phyloP scores from a whole-genome alignment of 2,113 vertebrate genomes.

The Oenanthe melanoleuca region DNA sequence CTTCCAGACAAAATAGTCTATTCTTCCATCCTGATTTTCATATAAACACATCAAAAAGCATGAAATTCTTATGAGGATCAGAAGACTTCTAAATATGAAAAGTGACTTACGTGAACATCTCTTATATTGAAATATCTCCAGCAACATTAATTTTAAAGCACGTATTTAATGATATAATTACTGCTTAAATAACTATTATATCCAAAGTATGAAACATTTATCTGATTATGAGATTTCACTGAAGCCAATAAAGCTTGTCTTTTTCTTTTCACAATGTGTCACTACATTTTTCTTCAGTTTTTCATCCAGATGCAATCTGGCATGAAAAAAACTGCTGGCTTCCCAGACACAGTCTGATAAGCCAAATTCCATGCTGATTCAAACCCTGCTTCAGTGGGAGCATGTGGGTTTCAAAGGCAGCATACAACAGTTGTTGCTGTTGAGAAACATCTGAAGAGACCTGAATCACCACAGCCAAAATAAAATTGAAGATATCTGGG shows the following conservation, averaged over 20 bases:
- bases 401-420: constrained; percentile 19
- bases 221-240: constrained; percentile 38
- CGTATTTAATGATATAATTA: constrained; percentile 25
- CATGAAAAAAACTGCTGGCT: constrained; percentile 32
- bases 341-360: constrained; percentile 35
- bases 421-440: not conserved
- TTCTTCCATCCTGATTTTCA: not conserved
- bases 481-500: not conserved
- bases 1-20: not conserved
- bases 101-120: not conserved
- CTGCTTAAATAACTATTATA: constrained; percentile 21
- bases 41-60: not conserved
- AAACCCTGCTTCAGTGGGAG: not conserved
- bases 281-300: constrained; percentile 38
- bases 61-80: not conserved
- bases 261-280: constrained; percentile 33
- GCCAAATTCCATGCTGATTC: constrained; percentile 34
- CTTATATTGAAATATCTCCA: not conserved
- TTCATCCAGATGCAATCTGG: constrained; percentile 60
- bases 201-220: constrained; percentile 23
- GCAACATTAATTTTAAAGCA: constrained; percentile 23
- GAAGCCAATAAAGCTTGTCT: constrained; percentile 30
- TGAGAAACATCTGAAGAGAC: constrained; percentile 33
- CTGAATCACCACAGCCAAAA: constrained; percentile 9
- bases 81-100: not conserved